A percentile compares a stretch with the other conserved stretches of the same genome.
These are phyloP conservation scores for Myiagra hebetior DNA, from an alignment of 2,113 vertebrate genomes.

Conservation along the genomic window DNA sequence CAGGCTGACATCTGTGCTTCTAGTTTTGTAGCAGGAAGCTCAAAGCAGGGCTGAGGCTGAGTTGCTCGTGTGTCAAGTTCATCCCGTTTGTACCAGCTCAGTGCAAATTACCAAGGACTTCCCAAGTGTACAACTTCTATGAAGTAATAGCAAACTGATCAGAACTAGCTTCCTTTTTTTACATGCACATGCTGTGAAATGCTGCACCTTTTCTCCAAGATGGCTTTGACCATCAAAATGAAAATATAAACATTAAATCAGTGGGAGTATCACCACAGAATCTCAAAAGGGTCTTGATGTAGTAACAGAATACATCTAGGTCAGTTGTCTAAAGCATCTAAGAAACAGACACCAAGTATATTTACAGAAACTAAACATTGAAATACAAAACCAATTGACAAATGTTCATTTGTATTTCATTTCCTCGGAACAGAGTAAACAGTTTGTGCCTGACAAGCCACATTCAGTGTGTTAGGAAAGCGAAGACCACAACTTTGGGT, in stretches of 20 bases:
- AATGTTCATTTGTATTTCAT: not conserved
- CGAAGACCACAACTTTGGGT: not conserved
- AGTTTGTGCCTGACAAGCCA: not conserved
- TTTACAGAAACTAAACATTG: not conserved
- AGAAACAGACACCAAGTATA: not conserved
- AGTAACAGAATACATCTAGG: not conserved
- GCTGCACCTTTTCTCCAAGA: not conserved
- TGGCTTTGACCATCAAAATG: not conserved
- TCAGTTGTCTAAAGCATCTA: not conserved
- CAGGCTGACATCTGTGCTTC: not conserved
- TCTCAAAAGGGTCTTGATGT: not conserved
- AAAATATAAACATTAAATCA: not conserved
- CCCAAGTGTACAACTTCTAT: not conserved
- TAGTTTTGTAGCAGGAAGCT: not conserved
- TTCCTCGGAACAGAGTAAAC: not conserved
- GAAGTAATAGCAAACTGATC: not conserved
- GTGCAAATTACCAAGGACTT: not conserved
- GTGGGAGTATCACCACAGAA: not conserved
- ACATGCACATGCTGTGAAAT: not conserved
- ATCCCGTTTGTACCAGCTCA: rapidly evolving
- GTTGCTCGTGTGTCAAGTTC: not conserved
- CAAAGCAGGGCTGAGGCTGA: not conserved
- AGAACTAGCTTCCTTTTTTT: not conserved
- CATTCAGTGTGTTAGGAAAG: not conserved
- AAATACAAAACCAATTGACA: not conserved